phyloP scores from a whole-genome alignment of 2,888 invertebrate genomes.

The Cantharis nigra region DNA sequence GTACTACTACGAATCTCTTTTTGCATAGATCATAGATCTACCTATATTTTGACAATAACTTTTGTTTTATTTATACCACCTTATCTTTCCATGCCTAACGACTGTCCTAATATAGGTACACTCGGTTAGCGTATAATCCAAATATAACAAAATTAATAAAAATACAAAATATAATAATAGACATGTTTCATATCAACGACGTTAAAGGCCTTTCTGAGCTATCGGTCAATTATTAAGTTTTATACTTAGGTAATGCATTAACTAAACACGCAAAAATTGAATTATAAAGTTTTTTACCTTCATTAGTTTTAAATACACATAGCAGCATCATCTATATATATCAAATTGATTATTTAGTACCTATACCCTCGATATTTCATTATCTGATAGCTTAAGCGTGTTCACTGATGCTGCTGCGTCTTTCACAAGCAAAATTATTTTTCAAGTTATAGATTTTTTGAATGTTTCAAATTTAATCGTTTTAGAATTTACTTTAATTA shows the following conservation, averaged over 20 bases:
- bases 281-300: neutral
- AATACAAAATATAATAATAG: neutral
- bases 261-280: neutral
- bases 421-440: neutral
- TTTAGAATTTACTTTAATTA: neutral
- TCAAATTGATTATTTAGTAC: neutral
- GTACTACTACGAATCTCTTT: too few relatives aligned
- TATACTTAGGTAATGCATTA: neutral
- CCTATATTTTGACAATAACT: too few relatives aligned
- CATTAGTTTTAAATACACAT: neutral
- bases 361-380: constrained; percentile 2
- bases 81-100: too few relatives aligned
- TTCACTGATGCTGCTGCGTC: constrained; percentile 2
- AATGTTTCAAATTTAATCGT: neutral
- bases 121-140: neutral
- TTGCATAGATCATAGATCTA: too few relatives aligned
- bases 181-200: too few relatives aligned
- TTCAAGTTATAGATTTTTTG: neutral
- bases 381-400: constrained; percentile 11
- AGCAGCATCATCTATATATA: neutral
- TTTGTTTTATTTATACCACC: too few relatives aligned
- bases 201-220: neutral
- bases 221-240: neutral
- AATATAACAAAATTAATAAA: neutral
- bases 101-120: too few relatives aligned